These are phyloP conservation scores for Phoeniculus purpureus DNA, from an alignment of 2,797 vertebrate genomes.

Conservation along the genomic window DNA sequence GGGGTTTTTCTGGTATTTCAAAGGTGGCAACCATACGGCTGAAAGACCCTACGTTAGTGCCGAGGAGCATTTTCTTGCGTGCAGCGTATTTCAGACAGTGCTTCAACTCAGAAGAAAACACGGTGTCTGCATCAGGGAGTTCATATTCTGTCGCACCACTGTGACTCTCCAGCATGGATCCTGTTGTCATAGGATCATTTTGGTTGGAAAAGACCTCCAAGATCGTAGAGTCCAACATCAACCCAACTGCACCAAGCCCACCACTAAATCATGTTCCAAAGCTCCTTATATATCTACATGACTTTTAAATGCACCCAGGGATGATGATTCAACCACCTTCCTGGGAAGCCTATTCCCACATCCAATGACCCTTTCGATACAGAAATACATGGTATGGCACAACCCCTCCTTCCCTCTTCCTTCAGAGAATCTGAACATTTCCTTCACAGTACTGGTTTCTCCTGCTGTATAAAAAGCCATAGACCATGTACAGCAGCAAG, in stretches of 20 bases:
- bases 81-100: constrained; percentile 28
- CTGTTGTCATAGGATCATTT: not conserved
- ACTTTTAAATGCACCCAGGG: too few relatives aligned
- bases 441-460: not conserved
- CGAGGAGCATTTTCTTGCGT: not conserved
- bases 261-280: too few relatives aligned
- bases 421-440: too few relatives aligned
- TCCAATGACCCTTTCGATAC: not conserved
- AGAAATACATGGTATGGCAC: not conserved
- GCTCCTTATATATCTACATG: too few relatives aligned
- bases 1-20: not conserved
- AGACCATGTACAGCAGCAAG: not conserved
- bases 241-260: too few relatives aligned
- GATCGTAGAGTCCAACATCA: too few relatives aligned
- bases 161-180: not conserved
- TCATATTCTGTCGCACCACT: not conserved
- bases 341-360: too few relatives aligned
- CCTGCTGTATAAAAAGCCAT: not conserved
- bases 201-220: too few relatives aligned
- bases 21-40: constrained; percentile 61
- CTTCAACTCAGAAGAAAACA: not conserved
- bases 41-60: not conserved
- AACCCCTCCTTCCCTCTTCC: too few relatives aligned
- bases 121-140: not conserved
- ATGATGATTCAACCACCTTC: too few relatives aligned